Percentiles rank a stretch among this genome's conserved stretches.
phyloP scores from a whole-genome alignment of 1,140 invertebrate species.

The Leptopilina boulardi region DNA sequence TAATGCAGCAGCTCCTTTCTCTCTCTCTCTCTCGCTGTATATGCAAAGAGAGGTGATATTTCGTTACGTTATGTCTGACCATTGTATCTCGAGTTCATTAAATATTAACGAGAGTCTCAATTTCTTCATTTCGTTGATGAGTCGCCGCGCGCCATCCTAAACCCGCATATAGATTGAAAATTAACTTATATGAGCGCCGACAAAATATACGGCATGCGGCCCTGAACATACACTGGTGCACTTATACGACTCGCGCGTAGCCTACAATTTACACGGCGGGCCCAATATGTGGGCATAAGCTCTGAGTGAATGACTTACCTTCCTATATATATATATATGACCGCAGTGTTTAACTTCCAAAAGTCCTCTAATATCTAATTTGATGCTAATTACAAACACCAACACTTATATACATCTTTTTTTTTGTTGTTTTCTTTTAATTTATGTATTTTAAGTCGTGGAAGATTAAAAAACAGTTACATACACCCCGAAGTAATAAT shows the following conservation, averaged over 20 bases:
- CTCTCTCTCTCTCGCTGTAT: constrained; percentile 5
- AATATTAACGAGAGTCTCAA: constrained; percentile 77
- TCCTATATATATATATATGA: constrained; percentile 8
- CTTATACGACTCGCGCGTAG: constrained; percentile 66
- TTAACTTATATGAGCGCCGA: constrained; percentile 77
- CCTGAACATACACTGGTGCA: constrained; percentile 57
- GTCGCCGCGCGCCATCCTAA: constrained; percentile 70
- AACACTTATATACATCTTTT: not conserved
- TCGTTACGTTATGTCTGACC: constrained; percentile 58
- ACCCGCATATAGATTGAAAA: constrained; percentile 77
- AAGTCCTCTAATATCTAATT: constrained; percentile 73
- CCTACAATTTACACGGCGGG: constrained; percentile 71
- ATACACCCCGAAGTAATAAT: no score
- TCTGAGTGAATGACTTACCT: constrained; percentile 63
- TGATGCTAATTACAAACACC: constrained; percentile 68
- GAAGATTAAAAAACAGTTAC: no score
- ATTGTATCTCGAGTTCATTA: constrained; percentile 73
- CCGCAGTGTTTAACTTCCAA: constrained; percentile 56
- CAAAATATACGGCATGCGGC: constrained; percentile 71
- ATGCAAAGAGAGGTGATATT: constrained; percentile 63
- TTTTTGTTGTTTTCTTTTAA: not conserved
- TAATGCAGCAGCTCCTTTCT: not conserved
- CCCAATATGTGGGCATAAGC: constrained; percentile 65
- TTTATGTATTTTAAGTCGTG: not conserved
- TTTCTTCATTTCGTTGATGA: constrained; percentile 76